A percentile compares a stretch with the other conserved stretches of the same genome.
phyloP scores from a whole-genome alignment of 30 jellyfish, hydroid and myxozoan species.

The Turritopsis dohrnii region DNA sequence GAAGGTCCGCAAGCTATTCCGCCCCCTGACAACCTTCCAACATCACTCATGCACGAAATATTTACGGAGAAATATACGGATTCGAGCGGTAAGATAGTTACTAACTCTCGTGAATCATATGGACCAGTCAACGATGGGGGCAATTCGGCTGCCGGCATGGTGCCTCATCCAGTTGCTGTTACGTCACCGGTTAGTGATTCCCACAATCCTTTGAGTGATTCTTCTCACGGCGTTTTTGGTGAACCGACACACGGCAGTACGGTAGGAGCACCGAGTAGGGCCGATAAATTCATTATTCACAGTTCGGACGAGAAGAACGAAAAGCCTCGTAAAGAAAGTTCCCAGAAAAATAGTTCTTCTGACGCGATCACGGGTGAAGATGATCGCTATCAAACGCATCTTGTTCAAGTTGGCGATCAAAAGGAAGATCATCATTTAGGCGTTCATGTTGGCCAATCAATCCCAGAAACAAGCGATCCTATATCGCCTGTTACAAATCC shows the following conservation, averaged over 20 bases:
- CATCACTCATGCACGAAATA: slow-evolving; percentile 22
- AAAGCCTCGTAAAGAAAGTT: slow-evolving; percentile 1
- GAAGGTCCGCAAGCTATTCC: slow-evolving; percentile 95
- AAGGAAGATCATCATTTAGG: slow-evolving; percentile 17
- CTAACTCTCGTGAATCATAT: slow-evolving; percentile 4
- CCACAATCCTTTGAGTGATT: neutral
- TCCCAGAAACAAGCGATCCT: slow-evolving; percentile 14
- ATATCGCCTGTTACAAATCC: neutral
- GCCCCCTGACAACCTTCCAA: slow-evolving; percentile 61
- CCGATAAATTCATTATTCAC: slow-evolving; percentile 1
- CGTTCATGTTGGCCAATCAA: slow-evolving; percentile 14
- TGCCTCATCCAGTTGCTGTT: slow-evolving; percentile 17
- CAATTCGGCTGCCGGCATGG: slow-evolving; percentile 11
- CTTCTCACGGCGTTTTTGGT: neutral
- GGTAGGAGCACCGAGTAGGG: neutral
- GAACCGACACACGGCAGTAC: neutral
- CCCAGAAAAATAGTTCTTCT: slow-evolving; percentile 17
- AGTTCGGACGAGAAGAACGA: slow-evolving; percentile 19
- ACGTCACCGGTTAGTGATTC: slow-evolving; percentile 5
- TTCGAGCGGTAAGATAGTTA: neutral
- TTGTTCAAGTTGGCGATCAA: slow-evolving; percentile 41
- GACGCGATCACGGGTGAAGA: slow-evolving; percentile 37
- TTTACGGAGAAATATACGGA: neutral
- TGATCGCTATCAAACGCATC: slow-evolving; percentile 65
- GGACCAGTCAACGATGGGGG: neutral